Percentiles rank a stretch among this genome's conserved stretches.
Conservation (phyloP, 2,113 vertebrate species). For the Mobula hypostoma region DNA sequence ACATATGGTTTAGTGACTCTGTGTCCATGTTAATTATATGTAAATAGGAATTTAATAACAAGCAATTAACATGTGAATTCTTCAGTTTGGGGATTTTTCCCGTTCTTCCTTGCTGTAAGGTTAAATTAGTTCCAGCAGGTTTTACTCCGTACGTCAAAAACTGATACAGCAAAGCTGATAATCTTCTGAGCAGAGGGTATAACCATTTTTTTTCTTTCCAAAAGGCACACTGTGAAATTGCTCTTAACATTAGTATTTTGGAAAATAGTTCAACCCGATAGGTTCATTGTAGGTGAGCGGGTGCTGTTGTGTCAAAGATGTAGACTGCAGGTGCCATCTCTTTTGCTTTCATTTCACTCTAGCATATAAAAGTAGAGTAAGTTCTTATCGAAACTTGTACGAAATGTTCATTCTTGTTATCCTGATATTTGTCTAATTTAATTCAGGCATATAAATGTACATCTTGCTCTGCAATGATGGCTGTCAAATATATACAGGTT, state of each 20-base stretch:
- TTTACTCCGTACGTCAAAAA: slow-evolving; percentile 41
- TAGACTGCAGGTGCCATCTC: neutral
- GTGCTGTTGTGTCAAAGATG: neutral
- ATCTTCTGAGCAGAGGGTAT: slow-evolving; percentile 11
- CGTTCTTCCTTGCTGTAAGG: slow-evolving; percentile 48
- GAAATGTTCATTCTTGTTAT: neutral
- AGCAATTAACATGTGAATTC: slow-evolving; percentile 61
- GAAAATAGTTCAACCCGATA: neutral
- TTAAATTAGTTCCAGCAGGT: slow-evolving; percentile 46
- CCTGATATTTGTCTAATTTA: neutral
- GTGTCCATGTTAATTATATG: slow-evolving; percentile 73
- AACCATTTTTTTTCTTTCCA: slow-evolving; percentile 9
- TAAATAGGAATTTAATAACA: slow-evolving; percentile 71
- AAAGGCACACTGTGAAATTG: neutral
- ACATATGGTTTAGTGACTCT: slow-evolving; percentile 67
- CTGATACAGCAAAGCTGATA: slow-evolving; percentile 36
- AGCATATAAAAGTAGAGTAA: too few species aligned
- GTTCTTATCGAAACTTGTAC: neutral
- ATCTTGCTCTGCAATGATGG: neutral
- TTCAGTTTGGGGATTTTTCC: slow-evolving; percentile 52
- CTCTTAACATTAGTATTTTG: slow-evolving; percentile 24
- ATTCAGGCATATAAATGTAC: neutral
- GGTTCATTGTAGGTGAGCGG: neutral
- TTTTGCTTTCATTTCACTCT: neutral
- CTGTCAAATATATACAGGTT: neutral